A percentile compares a stretch with the other conserved stretches of the same genome.
These are phyloP conservation scores for Perithous albicinctus DNA, from an alignment of 2,888 invertebrate genomes.

Conservation along the genomic window DNA sequence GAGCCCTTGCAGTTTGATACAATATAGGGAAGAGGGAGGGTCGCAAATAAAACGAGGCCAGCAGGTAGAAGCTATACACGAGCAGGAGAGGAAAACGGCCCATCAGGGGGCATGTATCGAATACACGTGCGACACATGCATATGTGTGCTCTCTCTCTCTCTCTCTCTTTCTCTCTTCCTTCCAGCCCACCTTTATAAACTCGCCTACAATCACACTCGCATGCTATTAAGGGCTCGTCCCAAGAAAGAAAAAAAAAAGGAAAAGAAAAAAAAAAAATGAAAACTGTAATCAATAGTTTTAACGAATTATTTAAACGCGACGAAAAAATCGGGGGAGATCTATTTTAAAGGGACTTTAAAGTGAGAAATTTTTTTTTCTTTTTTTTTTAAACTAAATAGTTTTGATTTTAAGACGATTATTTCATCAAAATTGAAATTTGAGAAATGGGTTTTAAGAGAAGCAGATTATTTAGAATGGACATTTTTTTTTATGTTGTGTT, in stretches of 20 bases:
- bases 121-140: slow-evolving; percentile 8
- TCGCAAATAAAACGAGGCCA: slow-evolving; percentile 63
- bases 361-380: too few species aligned
- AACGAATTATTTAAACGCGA: neutral
- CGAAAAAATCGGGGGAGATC: too few species aligned
- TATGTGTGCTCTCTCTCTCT: neutral
- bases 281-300: neutral
- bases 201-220: neutral
- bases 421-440: too few species aligned
- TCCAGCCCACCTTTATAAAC: neutral
- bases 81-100: neutral
- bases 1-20: slow-evolving; percentile 61
- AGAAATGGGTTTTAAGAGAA: too few species aligned
- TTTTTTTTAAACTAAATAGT: too few species aligned
- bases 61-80: neutral
- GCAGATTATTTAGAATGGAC: too few species aligned
- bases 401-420: too few species aligned
- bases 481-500: too few species aligned
- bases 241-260: neutral
- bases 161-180: neutral
- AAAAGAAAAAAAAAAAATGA: neutral
- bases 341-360: too few species aligned
- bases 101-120: neutral
- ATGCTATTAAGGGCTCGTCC: neutral
- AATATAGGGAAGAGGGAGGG: slow-evolving; percentile 56